Base-by-base conservation (phyloP, 2,797 vertebrate genomes). In the Columba guinea region DNA sequence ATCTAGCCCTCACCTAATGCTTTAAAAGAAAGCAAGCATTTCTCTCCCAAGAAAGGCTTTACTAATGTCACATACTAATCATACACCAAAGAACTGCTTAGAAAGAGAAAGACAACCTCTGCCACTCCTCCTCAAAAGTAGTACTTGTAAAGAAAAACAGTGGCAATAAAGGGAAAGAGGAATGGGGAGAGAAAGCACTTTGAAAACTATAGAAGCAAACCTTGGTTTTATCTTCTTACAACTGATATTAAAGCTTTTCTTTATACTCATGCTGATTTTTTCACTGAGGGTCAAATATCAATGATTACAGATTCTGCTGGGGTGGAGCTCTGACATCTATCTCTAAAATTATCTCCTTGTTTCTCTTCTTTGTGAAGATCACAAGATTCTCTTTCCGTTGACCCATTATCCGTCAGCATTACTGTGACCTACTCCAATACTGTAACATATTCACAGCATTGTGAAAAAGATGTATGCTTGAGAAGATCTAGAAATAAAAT, bases 61-160 rank as follows among this genome's bases (percentile, higher is more conserved):
- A 89, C 81, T 98, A 97, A 94, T 98, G 97, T 97, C 98, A 92
- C 64, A 62, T 96, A 97, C 97, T 98, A 98, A 98, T 98, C 98
- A 96, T 91, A 97, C 60, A 87, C 75, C 84, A 87, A 96, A 89
- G 84, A 70, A 34, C 51, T 85, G 53, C 77, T 95, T 89, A 58
- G 81, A 60, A 70, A 76, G 71, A 89, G 59, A 84, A 75, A 64
- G 88, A 41, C 67, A 94, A 75, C 71, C 63, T 94, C 74, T 93
- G 35, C 68, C 56, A 84, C 53, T 89, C 37, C 77, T 92, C 46
- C 77, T 94, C 26, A 53, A 71, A 41, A 74, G 48, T 11, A n/a
- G 44, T 23, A 51, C 56, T n/a, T 39, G 35, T 68, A 55, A 93
- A 89, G 86, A 94, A 94, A 94, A 94, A 80, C 78, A 93, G 89